Evolutionary conservation across 2,113 vertebrate genomes (phyloP), one percentile per base, ranked within the genome.

Genomic region (Labrus mixtus): DNA sequence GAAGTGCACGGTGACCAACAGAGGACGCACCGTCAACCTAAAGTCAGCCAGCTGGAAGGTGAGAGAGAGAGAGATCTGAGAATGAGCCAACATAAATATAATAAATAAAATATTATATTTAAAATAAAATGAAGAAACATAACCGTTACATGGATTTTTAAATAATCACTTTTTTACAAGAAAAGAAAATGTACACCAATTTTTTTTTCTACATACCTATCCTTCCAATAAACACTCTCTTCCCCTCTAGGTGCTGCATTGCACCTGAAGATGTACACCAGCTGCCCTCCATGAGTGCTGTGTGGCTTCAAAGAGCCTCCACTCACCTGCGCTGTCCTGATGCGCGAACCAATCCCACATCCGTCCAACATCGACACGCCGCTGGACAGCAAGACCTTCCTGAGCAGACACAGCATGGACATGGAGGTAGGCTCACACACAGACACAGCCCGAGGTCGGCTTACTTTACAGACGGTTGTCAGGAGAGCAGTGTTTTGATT

Each of bases 1-100:
- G 98, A 99, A 99, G 86, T 99, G 98, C 91, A 99, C 98, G 0
- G 97, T 99, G 87, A 99, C 98, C 84, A 99, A 96, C 94, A 94
- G 97, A 81, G 98, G 98, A 73, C 96, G 98, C 79, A 99, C 97
- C 0, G 98, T 99, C 89, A 99, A 99, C 91, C 97, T 99, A 23
- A 99, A 99, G 86, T 99, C 98, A 46, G 98, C 98, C 78, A 98
- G 96, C 4, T 99, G 98, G 98, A 99, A 99, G 96, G 98, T 98
- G 0, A 82, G 74, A 50, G 16, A 50, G 48, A 51, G 48, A 45
- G n/a, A n/a, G n/a, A n/a, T 10, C 37, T 39, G 37, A 16, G 15
- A 13, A 16, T 16, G 2, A 25, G 25, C 25, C 25, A 25, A 39
- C 16, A n/a, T n/a, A n/a, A n/a, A n/a, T n/a, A n/a, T n/a, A n/a